Percentiles rank a stretch among this genome's conserved stretches.
Evolutionary conservation across 2,797 vertebrate genomes (phyloP).

Genomic region (Lagorchestes hirsutus): DNA sequence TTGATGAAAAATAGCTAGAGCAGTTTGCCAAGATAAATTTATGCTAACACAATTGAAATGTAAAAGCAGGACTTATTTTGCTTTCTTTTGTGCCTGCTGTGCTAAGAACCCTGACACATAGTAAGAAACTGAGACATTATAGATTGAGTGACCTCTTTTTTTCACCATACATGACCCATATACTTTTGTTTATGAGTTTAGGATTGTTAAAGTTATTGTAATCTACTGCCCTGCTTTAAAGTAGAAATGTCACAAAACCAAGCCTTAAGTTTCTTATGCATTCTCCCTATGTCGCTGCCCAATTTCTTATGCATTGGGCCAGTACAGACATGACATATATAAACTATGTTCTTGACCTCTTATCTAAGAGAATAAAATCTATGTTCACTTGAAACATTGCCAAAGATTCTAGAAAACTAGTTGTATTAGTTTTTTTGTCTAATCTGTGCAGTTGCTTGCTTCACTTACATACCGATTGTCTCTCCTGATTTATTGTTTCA

Average conservation of each 20-base stretch:
- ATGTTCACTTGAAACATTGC: neutral
- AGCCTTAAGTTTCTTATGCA: neutral
- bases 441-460: neutral
- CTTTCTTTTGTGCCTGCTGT: neutral
- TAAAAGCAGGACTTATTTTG: neutral
- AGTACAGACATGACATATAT: neutral
- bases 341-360: neutral
- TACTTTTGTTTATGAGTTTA: neutral
- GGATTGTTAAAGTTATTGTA: neutral
- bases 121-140: neutral
- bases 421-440: neutral
- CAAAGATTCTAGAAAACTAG: neutral
- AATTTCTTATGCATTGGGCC: neutral
- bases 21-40: neutral
- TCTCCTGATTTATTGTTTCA: neutral
- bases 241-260: neutral
- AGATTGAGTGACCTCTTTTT: neutral
- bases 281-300: neutral
- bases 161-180: neutral
- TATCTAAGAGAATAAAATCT: neutral
- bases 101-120: neutral
- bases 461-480: neutral
- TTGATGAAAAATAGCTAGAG: neutral
- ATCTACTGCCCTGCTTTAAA: neutral
- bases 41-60: neutral